Conservation (phyloP, 1,140 invertebrate genomes). For the Drosophila quadrilineata region DNA sequence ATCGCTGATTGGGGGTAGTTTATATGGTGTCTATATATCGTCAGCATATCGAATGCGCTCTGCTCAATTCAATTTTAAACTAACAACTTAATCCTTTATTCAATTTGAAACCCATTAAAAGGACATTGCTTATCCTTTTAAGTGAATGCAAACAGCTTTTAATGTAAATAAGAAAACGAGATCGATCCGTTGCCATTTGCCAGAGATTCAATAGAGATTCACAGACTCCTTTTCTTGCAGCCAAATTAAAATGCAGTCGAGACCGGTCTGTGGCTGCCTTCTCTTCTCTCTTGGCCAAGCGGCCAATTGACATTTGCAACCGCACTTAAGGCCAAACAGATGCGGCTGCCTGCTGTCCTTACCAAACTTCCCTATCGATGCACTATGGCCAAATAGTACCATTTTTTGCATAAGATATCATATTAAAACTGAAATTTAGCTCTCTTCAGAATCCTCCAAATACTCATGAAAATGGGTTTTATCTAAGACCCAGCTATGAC, state of each 20-base stretch:
- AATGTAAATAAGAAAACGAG: constrained; percentile 82
- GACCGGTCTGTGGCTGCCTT: constrained; percentile 31
- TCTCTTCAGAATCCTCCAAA: too few species aligned
- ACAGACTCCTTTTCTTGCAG: too few species aligned
- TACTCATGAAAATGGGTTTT: too few species aligned
- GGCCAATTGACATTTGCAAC: constrained; percentile 81
- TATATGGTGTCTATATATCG: neutral
- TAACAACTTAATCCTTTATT: constrained; percentile 82
- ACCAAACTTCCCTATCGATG: too few species aligned
- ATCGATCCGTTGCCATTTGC: constrained; percentile 67
- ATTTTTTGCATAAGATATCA: too few species aligned
- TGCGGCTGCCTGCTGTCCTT: constrained; percentile 17
- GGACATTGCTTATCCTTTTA: constrained; percentile 82
- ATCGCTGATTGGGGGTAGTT: neutral
- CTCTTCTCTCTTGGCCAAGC: constrained; percentile 7
- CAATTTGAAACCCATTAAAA: constrained; percentile 82
- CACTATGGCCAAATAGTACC: too few species aligned
- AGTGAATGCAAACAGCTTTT: constrained; percentile 82
- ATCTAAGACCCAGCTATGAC: too few species aligned
- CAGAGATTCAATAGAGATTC: too few species aligned
- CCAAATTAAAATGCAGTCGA: constrained; percentile 74
- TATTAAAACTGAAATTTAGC: too few species aligned
- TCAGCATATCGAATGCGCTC: constrained; percentile 57
- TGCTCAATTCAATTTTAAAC: constrained; percentile 80
- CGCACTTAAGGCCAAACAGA: constrained; percentile 72